Evolutionary conservation across 2,888 invertebrate species (phyloP).

Genomic region (Slavum lentiscoides): DNA sequence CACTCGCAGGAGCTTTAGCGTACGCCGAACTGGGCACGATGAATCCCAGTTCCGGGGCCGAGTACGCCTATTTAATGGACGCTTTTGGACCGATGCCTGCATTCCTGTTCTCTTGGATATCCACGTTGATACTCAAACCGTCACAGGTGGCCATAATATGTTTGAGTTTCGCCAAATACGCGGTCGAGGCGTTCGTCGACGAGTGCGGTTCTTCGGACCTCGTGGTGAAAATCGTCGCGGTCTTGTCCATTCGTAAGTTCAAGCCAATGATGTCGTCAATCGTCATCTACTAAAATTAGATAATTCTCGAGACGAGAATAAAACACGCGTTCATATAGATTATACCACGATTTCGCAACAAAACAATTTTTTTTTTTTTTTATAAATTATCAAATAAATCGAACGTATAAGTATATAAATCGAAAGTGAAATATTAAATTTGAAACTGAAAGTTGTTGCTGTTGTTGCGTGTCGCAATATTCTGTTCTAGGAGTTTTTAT

Average conservation of each 20-base stretch:
- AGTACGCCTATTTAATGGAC: constrained; percentile 95
- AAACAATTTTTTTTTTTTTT: too few species aligned
- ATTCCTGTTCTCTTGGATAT: constrained; percentile 92
- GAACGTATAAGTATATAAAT: too few species aligned
- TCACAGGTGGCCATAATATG: constrained; percentile 94
- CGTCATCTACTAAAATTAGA: too few species aligned
- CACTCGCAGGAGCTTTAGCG: constrained; percentile 77
- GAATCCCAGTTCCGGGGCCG: constrained; percentile 93
- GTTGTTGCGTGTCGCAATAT: too few species aligned
- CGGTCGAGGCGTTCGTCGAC: constrained; percentile 84
- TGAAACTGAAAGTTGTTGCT: too few species aligned
- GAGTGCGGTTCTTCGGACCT: constrained; percentile 83
- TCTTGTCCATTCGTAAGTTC: constrained; percentile 79
- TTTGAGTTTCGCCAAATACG: constrained; percentile 90
- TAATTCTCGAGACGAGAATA: too few species aligned
- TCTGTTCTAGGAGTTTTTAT: too few species aligned
- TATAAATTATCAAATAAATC: too few species aligned
- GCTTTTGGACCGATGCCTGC: constrained; percentile 90
- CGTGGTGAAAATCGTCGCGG: constrained; percentile 85
- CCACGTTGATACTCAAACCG: constrained; percentile 88
- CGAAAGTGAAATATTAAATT: too few species aligned
- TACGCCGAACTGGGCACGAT: constrained; percentile 94
- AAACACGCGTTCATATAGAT: too few species aligned
- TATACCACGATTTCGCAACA: too few species aligned
- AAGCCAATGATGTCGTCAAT: constrained; percentile 3